Conservation (phyloP, 2,888 invertebrate genomes). For the Parochlus steinenii region DNA sequence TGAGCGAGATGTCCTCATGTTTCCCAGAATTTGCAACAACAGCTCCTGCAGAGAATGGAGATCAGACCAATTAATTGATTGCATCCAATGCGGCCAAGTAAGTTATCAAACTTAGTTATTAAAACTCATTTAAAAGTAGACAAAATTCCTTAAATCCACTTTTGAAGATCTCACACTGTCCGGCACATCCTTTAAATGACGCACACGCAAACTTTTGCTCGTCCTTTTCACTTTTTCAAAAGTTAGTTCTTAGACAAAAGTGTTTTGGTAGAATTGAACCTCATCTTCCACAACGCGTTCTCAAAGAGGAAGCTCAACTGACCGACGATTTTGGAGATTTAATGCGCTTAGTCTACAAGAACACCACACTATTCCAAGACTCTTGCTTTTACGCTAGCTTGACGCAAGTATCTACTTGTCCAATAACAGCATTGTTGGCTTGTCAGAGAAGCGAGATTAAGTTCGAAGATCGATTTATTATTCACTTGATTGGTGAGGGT, state of each 20-base stretch:
- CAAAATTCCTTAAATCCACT: slow-evolving; percentile 13
- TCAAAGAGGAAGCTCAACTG: background rate
- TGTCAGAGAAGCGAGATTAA: slow-evolving; percentile 27
- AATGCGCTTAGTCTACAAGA: slow-evolving; percentile 5
- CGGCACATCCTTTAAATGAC: slow-evolving; percentile 29
- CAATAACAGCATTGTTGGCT: slow-evolving; percentile 42
- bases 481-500: slow-evolving; percentile 9
- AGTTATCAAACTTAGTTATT: slow-evolving; percentile 10
- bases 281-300: slow-evolving; percentile 30
- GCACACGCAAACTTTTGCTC: slow-evolving; percentile 44
- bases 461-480: background rate
- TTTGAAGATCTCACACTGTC: slow-evolving; percentile 36
- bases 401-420: slow-evolving; percentile 47
- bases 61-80: slow-evolving; percentile 33
- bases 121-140: background rate
- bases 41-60: slow-evolving; percentile 38
- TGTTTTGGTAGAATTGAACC: slow-evolving; percentile 40
- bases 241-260: slow-evolving; percentile 40
- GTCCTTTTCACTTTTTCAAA: slow-evolving; percentile 41
- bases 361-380: slow-evolving; percentile 23
- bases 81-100: slow-evolving; percentile 41
- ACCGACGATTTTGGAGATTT: slow-evolving; percentile 4
- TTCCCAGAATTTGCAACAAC: slow-evolving; percentile 43
- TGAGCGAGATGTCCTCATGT: slow-evolving; percentile 52
- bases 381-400: slow-evolving; percentile 43